A percentile compares a stretch with the other conserved stretches of the same genome.
phyloP scores from a whole-genome alignment of 2,888 invertebrate species.

The Antheraea assamensis region DNA sequence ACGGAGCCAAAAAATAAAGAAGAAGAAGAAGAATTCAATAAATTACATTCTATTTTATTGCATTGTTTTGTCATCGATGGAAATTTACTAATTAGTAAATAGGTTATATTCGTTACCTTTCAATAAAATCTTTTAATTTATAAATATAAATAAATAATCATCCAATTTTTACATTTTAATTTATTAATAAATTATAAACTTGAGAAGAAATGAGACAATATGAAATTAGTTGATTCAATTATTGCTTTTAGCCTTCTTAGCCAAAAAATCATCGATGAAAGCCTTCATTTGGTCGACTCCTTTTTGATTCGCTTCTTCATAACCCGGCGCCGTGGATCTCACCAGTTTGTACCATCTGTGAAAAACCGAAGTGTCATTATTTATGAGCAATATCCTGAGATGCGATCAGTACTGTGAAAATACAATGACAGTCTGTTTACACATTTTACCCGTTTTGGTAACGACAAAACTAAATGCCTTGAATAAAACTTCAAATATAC shows the following conservation, averaged over 20 bases:
- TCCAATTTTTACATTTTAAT: neutral
- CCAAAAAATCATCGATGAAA: neutral
- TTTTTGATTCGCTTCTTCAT: conserved; percentile 58
- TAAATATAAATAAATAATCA: neutral
- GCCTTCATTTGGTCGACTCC: conserved; percentile 45
- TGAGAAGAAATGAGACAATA: neutral
- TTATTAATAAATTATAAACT: neutral
- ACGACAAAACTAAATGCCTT: too few relatives aligned
- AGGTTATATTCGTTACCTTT: too few relatives aligned
- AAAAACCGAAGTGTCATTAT: neutral
- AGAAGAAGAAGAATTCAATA: too few relatives aligned
- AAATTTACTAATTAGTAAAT: too few relatives aligned
- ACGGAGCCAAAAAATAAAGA: too few relatives aligned
- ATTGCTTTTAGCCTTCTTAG: neutral
- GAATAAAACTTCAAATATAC: too few relatives aligned
- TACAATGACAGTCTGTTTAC: too few relatives aligned
- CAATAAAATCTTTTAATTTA: neutral
- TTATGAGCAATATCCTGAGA: too few relatives aligned
- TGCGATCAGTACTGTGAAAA: too few relatives aligned
- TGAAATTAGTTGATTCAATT: neutral
- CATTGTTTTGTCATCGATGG: too few relatives aligned
- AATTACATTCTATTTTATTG: too few relatives aligned
- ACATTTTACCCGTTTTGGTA: too few relatives aligned
- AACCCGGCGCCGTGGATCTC: conserved; percentile 31
- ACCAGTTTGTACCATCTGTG: conserved; percentile 7